Conservation (phyloP, 2,888 invertebrate genomes). For the Epinotia ramella region DNA sequence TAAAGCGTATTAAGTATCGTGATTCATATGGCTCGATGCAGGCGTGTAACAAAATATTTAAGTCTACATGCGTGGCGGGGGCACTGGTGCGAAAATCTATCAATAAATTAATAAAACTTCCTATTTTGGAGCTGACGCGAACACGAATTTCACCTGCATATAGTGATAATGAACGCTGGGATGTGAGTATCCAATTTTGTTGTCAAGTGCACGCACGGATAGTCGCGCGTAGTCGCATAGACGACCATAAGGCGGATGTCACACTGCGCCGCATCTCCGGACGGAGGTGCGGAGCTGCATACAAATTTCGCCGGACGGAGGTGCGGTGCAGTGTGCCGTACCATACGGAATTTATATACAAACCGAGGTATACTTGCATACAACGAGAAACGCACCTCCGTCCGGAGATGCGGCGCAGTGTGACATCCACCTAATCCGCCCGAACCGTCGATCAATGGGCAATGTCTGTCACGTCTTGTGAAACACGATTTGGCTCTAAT, state of each 20-base stretch:
- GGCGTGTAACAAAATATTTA: not conserved
- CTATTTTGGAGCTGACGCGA: not conserved
- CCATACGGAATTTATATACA: too few relatives aligned
- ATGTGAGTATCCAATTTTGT: conserved; percentile 67
- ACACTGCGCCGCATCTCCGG: too few relatives aligned
- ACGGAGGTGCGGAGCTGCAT: too few relatives aligned
- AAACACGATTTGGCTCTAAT: conserved; percentile 13
- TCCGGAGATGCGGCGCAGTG: too few relatives aligned
- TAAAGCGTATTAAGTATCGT: conserved; percentile 8
- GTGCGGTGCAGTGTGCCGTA: too few relatives aligned
- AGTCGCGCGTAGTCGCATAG: conserved; percentile 41
- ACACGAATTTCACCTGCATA: not conserved
- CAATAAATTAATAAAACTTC: conserved; percentile 29
- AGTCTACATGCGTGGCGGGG: not conserved
- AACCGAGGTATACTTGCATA: too few relatives aligned
- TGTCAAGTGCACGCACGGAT: conserved; percentile 69
- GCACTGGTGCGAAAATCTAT: conserved; percentile 27
- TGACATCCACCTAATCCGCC: too few relatives aligned
- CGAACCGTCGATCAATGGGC: conserved; percentile 53
- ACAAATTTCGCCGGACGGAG: too few relatives aligned
- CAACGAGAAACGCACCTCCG: too few relatives aligned
- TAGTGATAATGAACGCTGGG: conserved; percentile 41
- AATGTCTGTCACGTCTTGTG: conserved; percentile 46
- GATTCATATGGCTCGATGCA: not conserved
- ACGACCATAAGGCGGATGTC: too few relatives aligned